phyloP scores from a whole-genome alignment of 2,113 vertebrate species.

The Irena cyanogastra region DNA sequence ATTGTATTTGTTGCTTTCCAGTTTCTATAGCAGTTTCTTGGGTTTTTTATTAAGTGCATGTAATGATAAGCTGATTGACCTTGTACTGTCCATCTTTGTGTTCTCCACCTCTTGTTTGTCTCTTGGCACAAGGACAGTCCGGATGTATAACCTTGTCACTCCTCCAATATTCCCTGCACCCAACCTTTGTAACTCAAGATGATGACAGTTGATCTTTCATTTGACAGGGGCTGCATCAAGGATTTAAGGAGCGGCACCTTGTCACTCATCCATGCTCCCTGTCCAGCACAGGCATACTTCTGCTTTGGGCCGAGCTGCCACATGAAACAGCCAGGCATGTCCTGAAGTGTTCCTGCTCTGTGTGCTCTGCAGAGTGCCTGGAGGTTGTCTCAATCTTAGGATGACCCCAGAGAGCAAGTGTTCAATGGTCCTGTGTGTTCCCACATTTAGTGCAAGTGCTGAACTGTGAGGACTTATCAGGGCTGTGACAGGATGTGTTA shows the following conservation, averaged over 20 bases:
- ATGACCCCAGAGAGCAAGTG: not conserved
- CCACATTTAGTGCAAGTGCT: not conserved
- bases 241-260: not conserved
- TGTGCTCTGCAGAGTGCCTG: not conserved
- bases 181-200: not conserved
- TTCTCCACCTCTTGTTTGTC: not conserved
- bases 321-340: not conserved
- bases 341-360: not conserved
- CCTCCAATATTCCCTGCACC: not conserved
- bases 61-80: not conserved
- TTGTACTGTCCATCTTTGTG: not conserved
- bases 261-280: not conserved
- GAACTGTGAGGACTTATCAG: not conserved
- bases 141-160: not conserved
- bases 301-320: not conserved
- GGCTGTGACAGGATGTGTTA: not conserved
- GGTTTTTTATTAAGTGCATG: not conserved
- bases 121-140: not conserved
- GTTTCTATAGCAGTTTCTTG: not conserved
- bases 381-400: not conserved
- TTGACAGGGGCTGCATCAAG: not conserved
- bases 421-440: not conserved
- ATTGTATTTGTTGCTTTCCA: not conserved
- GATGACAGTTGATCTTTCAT: not conserved
- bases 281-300: not conserved